Evolutionary conservation across 1,140 invertebrate genomes (phyloP), one percentile per base, ranked within the genome.

Genomic region (Caligus rogercresseyi): DNA sequence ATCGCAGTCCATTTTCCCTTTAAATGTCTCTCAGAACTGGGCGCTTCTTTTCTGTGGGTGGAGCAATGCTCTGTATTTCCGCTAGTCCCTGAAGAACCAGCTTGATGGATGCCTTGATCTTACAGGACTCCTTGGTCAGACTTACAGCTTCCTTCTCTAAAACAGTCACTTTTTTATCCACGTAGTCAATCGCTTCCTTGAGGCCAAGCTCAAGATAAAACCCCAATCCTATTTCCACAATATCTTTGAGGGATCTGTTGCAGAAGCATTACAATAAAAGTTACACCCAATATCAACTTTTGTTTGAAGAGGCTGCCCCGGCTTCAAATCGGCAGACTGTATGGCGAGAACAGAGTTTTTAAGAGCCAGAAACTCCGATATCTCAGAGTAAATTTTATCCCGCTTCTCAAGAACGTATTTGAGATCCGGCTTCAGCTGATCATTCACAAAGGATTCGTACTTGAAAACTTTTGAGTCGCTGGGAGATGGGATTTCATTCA

Each of bases 71-170:
- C 66, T 79, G 75, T 43, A 83, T 70, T 66, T 84, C 78, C 54
- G 74, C 73, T 18, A 86, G 78, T 7, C 78, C 77, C 67, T 83
- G 74, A 14, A 86, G 72, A 64, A 86, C 80, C 65, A 88, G 71
- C 71, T 88, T 88, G 62, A 90, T 89, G 68, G 87, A 80, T 7
- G 85, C 81, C 67, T 86, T 86, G 0, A 82, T 82, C 66, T 79
- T 77, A 0, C 81, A 76, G 64, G 83, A 80, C 67, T 84, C 78
- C 54, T 80, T 77, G 3, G 78, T 74, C 15, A 86, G 70, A 67
- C 80, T 77, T 19, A 77, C 74, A 7, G 79, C 76, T 68, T 81
- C 76, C n/a, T 71, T 73, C 63, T 83, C 80, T 13, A 84, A 74
- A 0, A 80, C 72, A 65, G 80, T 79, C 14, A 82, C 76, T 70